Conservation (phyloP, 1,140 invertebrate genomes). For the Aethina tumida region DNA sequence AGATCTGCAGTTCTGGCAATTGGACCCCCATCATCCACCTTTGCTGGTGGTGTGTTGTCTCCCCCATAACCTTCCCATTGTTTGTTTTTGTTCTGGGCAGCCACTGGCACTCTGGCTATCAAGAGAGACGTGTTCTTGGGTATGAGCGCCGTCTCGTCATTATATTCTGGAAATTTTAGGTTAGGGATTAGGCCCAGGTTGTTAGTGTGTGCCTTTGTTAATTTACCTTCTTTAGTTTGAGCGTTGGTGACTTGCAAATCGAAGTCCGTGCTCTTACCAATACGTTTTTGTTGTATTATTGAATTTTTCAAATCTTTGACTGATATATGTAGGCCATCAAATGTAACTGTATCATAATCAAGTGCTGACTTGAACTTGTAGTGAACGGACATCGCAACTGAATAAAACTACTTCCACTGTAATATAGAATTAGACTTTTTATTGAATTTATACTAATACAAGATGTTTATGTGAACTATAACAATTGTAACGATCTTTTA, state of each 20-base stretch:
- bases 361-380: conserved; percentile 97
- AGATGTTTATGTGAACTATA: no score
- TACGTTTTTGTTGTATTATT: conserved; percentile 89
- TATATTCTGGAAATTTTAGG: conserved; percentile 83
- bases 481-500: no score
- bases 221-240: conserved; percentile 90
- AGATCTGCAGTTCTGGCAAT: conserved; percentile 64
- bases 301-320: conserved; percentile 89
- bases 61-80: conserved; percentile 47
- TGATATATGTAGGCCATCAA: conserved; percentile 94
- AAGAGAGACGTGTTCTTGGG: conserved; percentile 97
- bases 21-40: conserved; percentile 43
- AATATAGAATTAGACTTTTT: no score
- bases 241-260: conserved; percentile 95
- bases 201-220: conserved; percentile 5
- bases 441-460: no score
- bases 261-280: conserved; percentile 89
- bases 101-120: conserved; percentile 81
- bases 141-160: conserved; percentile 80
- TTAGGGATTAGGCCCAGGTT: no score
- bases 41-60: conserved; percentile 33
- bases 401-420: conserved; percentile 1
- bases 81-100: conserved; percentile 61
- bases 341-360: conserved; percentile 91
- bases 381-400: conserved; percentile 76